Evolutionary conservation across 2,113 vertebrate genomes (phyloP).

Genomic region (Piaya cayana): DNA sequence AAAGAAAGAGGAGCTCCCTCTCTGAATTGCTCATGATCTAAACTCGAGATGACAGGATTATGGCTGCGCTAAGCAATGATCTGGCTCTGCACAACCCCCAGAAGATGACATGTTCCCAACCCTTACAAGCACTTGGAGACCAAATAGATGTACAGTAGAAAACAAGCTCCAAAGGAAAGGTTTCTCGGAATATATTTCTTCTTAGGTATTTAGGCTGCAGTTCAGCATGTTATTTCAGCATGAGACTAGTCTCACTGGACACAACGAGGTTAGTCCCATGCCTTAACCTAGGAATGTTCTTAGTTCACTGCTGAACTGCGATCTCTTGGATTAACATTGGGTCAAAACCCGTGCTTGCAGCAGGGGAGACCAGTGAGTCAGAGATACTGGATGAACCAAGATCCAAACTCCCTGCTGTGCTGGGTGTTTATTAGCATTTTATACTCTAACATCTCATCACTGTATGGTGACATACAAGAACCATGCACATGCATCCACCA

Average conservation of each 20-base stretch:
- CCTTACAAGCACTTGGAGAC: neutral
- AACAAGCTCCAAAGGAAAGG: neutral
- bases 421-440: neutral
- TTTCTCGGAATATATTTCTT: neutral
- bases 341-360: neutral
- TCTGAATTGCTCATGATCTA: neutral
- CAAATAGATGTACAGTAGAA: neutral
- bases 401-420: neutral
- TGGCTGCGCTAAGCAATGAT: neutral
- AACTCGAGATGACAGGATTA: slow-evolving; percentile 29
- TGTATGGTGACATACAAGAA: neutral
- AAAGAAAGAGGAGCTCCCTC: neutral
- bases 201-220: neutral
- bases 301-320: neutral
- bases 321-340: neutral
- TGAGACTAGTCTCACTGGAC: neutral
- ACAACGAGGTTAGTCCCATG: neutral
- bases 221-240: neutral
- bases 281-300: neutral
- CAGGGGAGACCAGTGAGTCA: neutral
- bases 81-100: neutral
- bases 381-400: neutral
- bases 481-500: rapidly evolving
- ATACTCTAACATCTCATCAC: neutral
- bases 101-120: slow-evolving; percentile 15